These are phyloP conservation scores for Andrena haemorrhoa DNA, from an alignment of 2,888 invertebrate genomes.

Conservation along the genomic window DNA sequence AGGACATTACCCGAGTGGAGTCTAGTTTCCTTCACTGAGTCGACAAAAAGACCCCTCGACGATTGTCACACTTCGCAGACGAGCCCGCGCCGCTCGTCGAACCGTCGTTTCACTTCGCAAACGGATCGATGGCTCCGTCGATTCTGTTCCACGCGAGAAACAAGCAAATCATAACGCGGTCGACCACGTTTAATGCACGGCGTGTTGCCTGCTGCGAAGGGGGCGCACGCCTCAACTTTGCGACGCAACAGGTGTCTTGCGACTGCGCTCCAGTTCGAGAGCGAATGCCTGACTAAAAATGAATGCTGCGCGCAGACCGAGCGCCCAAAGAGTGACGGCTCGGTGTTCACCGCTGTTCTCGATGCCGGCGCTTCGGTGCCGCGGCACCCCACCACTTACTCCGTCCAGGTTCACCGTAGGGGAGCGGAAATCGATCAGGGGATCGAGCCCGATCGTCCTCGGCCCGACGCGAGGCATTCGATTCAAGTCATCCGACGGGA, in stretches of 20 bases:
- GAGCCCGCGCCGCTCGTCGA: neutral
- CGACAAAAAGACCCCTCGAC: neutral
- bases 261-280: constrained; percentile 43
- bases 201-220: neutral
- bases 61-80: constrained; percentile 35
- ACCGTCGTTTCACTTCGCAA: constrained; percentile 12
- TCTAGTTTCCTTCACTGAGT: neutral
- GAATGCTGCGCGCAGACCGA: constrained; percentile 41
- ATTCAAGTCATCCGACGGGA: neutral
- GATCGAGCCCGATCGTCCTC: constrained; percentile 14
- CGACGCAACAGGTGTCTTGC: constrained; percentile 55
- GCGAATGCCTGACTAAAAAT: constrained; percentile 45
- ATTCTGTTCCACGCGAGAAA: neutral
- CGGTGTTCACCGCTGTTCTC: constrained; percentile 29
- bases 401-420: neutral
- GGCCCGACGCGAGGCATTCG: neutral
- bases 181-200: constrained; percentile 17
- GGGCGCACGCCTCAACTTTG: neutral
- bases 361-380: constrained; percentile 35
- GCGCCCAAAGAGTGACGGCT: constrained; percentile 52
- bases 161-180: neutral
- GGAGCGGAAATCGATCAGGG: constrained; percentile 27
- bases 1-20: neutral
- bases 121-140: neutral
- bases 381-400: constrained; percentile 44